Percentiles rank a stretch among this genome's conserved stretches.
These are phyloP conservation scores for Patella pellucida DNA, from an alignment of 2,888 invertebrate species.

Conservation along the genomic window DNA sequence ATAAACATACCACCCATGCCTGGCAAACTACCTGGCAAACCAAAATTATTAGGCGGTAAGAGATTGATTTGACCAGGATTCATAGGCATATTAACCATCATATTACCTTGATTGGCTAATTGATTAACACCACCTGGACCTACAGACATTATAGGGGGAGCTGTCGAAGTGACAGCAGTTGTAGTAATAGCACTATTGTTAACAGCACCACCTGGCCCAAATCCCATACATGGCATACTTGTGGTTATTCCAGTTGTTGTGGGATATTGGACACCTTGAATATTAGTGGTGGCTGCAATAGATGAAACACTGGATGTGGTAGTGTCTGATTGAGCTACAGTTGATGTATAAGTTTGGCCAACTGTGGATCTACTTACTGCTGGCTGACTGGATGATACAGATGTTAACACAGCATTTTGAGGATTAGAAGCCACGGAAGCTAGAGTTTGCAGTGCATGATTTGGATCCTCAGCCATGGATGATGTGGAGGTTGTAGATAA, in stretches of 20 bases:
- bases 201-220: not conserved
- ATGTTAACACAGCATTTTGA: constrained; percentile 36
- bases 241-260: constrained; percentile 31
- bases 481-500: constrained; percentile 8
- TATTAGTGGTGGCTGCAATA: not conserved
- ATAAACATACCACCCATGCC: constrained; percentile 31
- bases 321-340: constrained; percentile 30
- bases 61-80: constrained; percentile 36
- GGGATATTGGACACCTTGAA: constrained; percentile 9
- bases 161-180: constrained; percentile 24
- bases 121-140: constrained; percentile 35
- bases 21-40: constrained; percentile 28
- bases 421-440: constrained; percentile 57
- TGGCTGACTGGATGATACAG: constrained; percentile 14
- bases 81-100: constrained; percentile 47
- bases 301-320: constrained; percentile 26
- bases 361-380: not conserved
- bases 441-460: constrained; percentile 54
- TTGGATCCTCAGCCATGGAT: constrained; percentile 15
- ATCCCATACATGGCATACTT: constrained; percentile 14
- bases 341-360: constrained; percentile 23
- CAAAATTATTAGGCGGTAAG: constrained; percentile 4
- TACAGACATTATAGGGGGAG: constrained; percentile 46
- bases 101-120: constrained; percentile 30
- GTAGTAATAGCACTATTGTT: constrained; percentile 9